Base-by-base conservation (phyloP, 2,113 vertebrate species). In the Pelodiscus sinensis region DNA sequence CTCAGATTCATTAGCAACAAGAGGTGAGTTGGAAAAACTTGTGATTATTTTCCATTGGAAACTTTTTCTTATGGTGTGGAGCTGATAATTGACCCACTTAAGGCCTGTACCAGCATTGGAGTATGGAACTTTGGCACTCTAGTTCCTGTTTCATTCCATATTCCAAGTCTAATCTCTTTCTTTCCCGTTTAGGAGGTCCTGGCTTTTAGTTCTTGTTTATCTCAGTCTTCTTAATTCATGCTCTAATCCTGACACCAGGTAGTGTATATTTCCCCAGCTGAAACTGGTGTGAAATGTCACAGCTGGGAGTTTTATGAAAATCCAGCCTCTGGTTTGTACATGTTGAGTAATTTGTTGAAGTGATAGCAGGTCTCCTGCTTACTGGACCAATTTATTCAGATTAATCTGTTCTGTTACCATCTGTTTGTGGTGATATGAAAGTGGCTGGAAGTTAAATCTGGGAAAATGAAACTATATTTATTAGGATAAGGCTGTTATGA, bases 191-290 rank as follows among this genome's bases (percentile, higher is more conserved):
- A 12, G 13, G 78, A 85, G 62, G 19, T 80, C 25, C 14, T 79
- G 52, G 2, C 86, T 81, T 93, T 73, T 88, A 81, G 38, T 84
- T 88, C 89, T 68, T 85, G 84, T 87, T 92, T 90, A 90, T 93
- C 92, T 96, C 22, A 44, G 22, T 81, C 90, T 93, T 94, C 89
- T 79, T 92, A 55, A 89, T 12, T 22, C 93, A 94, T 83, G 85
- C 93, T 83, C 93, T 3, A 0, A 82, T 90, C 86, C 92, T 94
- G 93, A 78, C 79, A 25, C 1, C 16, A 29, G n/a, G 50, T 85
- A 58, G 44, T 93, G 60, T 60, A 29, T 31, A 68, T 0, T 0
- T n/a, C 81, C 75, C 71, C 52, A 84, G 44, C 51, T 1, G 0
- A 58, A 79, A 75, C 52, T 71, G 52, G 56, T 56, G 8, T 58